Evolutionary conservation across 2,797 vertebrate species (phyloP).

Genomic region (Chlorospingus semifuscus): DNA sequence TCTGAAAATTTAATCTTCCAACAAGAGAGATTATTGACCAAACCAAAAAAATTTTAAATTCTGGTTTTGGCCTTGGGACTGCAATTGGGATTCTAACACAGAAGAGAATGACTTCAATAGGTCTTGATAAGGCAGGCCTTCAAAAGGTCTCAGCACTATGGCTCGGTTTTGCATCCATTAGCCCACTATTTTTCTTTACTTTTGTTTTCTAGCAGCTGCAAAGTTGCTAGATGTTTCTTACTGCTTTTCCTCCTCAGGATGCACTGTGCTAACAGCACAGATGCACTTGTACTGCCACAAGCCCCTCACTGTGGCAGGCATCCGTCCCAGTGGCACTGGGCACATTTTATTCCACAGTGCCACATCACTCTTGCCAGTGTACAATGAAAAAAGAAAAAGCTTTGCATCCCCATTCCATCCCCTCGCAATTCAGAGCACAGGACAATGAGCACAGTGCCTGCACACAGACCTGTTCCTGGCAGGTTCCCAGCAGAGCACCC

Average conservation of each 20-base stretch:
- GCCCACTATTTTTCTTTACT: not conserved
- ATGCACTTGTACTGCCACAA: not conserved
- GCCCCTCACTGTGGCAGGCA: not conserved
- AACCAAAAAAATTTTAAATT: not conserved
- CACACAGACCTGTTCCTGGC: rapidly evolving
- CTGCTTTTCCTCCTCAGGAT: not conserved
- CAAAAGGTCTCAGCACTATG: not conserved
- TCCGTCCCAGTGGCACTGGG: rapidly evolving
- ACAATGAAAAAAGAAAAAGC: not conserved
- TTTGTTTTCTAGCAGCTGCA: not conserved
- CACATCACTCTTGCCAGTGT: not conserved
- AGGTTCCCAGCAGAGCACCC: not conserved
- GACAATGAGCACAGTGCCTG: not conserved
- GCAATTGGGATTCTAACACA: not conserved
- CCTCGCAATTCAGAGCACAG: not conserved
- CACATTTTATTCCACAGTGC: not conserved
- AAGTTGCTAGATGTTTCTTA: not conserved
- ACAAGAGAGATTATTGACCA: not conserved
- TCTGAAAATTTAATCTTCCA: not conserved
- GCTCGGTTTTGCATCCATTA: not conserved
- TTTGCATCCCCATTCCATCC: not conserved
- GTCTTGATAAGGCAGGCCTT: not conserved
- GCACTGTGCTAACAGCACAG: not conserved
- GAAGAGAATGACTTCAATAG: not conserved
- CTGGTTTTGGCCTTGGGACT: not conserved